A percentile compares a stretch with the other conserved stretches of the same genome.
These are phyloP conservation scores for Congeria kusceri DNA, from an alignment of 2,888 invertebrate species.

Conservation along the genomic window DNA sequence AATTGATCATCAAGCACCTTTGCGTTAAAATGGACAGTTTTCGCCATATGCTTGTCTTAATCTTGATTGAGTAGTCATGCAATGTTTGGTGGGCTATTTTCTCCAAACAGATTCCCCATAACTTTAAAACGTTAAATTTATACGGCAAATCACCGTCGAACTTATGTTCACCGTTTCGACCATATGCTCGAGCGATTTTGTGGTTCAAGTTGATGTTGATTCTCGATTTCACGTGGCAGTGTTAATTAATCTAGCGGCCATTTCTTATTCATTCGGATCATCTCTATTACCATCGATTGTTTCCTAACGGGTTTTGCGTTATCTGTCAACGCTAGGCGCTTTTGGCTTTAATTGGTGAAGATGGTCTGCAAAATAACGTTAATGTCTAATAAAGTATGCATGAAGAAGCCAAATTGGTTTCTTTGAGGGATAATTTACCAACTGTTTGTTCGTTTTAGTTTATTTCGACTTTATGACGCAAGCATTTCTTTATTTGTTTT, in stretches of 20 bases:
- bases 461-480: constrained; percentile 25
- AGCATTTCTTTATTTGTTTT: background rate
- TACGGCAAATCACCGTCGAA: constrained; percentile 13
- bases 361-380: constrained; percentile 55
- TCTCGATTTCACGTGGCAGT: background rate
- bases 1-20: background rate
- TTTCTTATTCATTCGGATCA: constrained; percentile 9
- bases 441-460: constrained; percentile 55
- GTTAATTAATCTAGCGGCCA: constrained; percentile 7
- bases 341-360: constrained; percentile 51
- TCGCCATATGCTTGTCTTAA: constrained; percentile 24
- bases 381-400: constrained; percentile 52
- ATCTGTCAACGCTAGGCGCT: constrained; percentile 23
- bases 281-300: constrained; percentile 7
- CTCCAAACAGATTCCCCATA: too few species aligned
- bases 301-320: constrained; percentile 11
- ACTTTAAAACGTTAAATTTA: background rate
- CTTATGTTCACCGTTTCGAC: constrained; percentile 31
- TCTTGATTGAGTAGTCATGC: too few species aligned
- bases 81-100: too few species aligned
- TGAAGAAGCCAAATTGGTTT: constrained; percentile 56
- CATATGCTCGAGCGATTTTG: constrained; percentile 33
- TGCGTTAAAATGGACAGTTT: background rate
- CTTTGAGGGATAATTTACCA: constrained; percentile 42
- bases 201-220: too few species aligned